Evolutionary conservation across 2,797 vertebrate genomes (phyloP), one percentile per base, ranked within the genome.

Genomic region (Lemur catta): DNA sequence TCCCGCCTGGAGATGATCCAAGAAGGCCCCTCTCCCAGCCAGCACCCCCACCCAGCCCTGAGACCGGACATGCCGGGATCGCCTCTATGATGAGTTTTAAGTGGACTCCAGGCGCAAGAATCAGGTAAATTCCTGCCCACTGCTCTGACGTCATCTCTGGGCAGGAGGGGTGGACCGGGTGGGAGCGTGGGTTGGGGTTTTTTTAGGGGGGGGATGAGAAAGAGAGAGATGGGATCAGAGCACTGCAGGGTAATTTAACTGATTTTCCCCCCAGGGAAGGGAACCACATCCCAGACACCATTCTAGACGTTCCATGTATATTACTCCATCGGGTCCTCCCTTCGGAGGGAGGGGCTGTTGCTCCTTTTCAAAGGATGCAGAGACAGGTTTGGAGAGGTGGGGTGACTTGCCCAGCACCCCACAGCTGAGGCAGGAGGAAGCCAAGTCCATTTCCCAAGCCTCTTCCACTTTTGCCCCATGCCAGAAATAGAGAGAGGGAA

Each of bases 1-100:
- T 79, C 0, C 4, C 0, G 0, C 3, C 0, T 18, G 1, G 59
- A n/a, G 69, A 38, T 0, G 65, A 48, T 18, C 18, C 43, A 0
- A 50, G 46, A 30, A 50, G 48, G 55, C 15, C 52, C 84, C 59
- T n/a, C 55, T 63, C 84, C 63, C 50, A 76, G 38, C 28, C 72
- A 18, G 8, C 13, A 50, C 12, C 41, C 41, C 17, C 50, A 33
- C 10, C 7, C 24, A 12, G n/a, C 30, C 87, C 28, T 0, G 43
- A 38, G 52, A 52, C 63, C 30, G 13, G 48, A 15, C 84, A 57
- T 8, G 7, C n/a, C 7, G 55, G 26, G 26, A 43, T 2, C 15
- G 11, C 1, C 17, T 80, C 69, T 12, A 43, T 48, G 75, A 12
- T 41, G 65, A 11, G 1, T 41, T 59, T 59, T 61, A 9, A 72